Conservation (phyloP, 2,797 vertebrate genomes). For the Perodicticus potto region DNA sequence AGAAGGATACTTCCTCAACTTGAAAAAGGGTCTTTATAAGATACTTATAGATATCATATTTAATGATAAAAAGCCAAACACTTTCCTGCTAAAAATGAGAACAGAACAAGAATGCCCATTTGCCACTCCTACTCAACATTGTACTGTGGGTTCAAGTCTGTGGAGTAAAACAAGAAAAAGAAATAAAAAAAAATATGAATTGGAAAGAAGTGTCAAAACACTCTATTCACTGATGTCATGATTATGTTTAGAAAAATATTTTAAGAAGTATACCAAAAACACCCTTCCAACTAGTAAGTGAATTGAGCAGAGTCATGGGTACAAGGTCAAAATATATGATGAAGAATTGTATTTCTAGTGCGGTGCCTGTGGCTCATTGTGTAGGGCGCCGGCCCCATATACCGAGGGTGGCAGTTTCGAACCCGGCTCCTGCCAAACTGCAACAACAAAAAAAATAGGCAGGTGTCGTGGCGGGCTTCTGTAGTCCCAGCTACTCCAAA, state of each 20-base stretch:
- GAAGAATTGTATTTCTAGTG: not conserved
- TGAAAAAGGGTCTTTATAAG: not conserved
- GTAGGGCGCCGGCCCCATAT: too few relatives aligned
- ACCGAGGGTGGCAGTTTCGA: too few relatives aligned
- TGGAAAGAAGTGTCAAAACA: not conserved
- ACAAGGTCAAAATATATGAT: not conserved
- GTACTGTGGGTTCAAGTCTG: not conserved
- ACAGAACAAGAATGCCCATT: not conserved
- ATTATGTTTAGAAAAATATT: not conserved
- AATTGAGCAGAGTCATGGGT: not conserved
- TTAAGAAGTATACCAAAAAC: not conserved
- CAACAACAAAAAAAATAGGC: too few relatives aligned
- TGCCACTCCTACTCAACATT: not conserved
- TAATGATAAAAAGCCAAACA: not conserved
- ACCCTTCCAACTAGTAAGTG: not conserved
- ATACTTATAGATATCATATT: not conserved
- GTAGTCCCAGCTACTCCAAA: too few relatives aligned
- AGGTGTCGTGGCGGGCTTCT: too few relatives aligned
- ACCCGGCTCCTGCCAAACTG: too few relatives aligned
- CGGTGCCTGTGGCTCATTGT: too few relatives aligned
- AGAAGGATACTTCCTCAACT: not conserved
- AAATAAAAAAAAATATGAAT: not conserved
- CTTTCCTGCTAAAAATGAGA: not conserved
- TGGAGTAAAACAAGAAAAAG: not conserved
- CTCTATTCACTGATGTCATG: too few relatives aligned